These are phyloP conservation scores for Volucella zonaria DNA, from an alignment of 2,888 invertebrate species.

Conservation along the genomic window DNA sequence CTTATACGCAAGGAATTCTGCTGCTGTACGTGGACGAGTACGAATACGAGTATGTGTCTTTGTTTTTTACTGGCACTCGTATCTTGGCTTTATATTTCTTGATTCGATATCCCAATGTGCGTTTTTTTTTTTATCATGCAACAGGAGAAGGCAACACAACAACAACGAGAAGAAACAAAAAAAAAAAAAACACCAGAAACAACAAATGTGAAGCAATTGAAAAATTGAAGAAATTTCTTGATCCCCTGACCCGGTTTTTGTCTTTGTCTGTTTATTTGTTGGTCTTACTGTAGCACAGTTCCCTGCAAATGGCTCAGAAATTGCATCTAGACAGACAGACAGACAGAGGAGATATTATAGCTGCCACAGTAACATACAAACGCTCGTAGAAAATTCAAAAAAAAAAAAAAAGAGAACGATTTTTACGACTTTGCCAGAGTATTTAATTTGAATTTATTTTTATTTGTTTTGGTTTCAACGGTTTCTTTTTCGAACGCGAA, in stretches of 20 bases:
- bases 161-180: background rate
- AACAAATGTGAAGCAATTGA: constrained; percentile 64
- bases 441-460: constrained; percentile 71
- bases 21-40: constrained; percentile 2
- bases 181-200: constrained; percentile 11
- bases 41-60: no score
- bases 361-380: constrained; percentile 20
- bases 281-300: constrained; percentile 20
- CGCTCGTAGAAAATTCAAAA: constrained; percentile 3
- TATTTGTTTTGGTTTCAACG: constrained; percentile 12
- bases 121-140: constrained; percentile 43
- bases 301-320: constrained; percentile 57
- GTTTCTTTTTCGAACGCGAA: constrained; percentile 9
- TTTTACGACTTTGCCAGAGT: constrained; percentile 51
- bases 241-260: constrained; percentile 72
- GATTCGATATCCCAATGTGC: constrained; percentile 44
- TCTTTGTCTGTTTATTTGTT: constrained; percentile 8
- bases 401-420: constrained; percentile 4
- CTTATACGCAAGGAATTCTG: constrained; percentile 65
- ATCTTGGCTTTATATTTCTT: background rate
- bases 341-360: constrained; percentile 45
- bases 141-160: constrained; percentile 1
- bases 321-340: constrained; percentile 55
- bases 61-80: no score
- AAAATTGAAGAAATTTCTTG: constrained; percentile 73